Base-by-base conservation (phyloP, 1,140 invertebrate species). In the Ganaspis sp. region DNA sequence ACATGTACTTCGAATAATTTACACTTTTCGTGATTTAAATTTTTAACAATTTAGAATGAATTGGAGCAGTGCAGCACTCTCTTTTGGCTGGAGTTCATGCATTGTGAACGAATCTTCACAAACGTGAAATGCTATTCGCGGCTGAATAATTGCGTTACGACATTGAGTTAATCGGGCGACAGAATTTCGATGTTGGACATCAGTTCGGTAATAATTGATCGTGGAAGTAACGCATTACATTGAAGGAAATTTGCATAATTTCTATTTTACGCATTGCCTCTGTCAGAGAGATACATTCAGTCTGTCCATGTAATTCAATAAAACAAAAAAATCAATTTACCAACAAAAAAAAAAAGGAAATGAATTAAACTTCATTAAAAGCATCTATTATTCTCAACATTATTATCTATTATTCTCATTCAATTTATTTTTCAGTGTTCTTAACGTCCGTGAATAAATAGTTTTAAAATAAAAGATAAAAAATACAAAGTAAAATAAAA, bases 91-190 rank as follows among this genome's bases (percentile, higher is more conserved):
- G 23, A n/a, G 23, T 29, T 29, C 58, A 64, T 64, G 58, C 4
- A 64, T 64, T 64, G 58, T 64, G 58, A 64, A 64, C 58, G 58
- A 64, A 29, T 64, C 58, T 34, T 64, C 12, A 29, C 23, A 29
- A 64, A 64, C 73, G 70, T 72, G 38, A 75, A 73, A 69, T 72
- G 74, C 72, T 42, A 72, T 76, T 75, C 42, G 73, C 77, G 70
- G 73, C 83, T 84, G 80, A 84, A 83, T 84, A 86, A 86, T 86
- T 86, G 76, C 72, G 77, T 83, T 83, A 81, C 70, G 64, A 69
- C 54, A 49, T 38, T 42, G 74, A 42, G 73, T 53, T 69, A 74
- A 49, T 78, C 71, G 76, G 70, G 58, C 69, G 70, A 79, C 54
- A 75, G 78, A 85, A 83, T 82, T 84, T 84, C 78, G 75, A 80